Conservation (phyloP, 2,797 vertebrate species). For the Phataginus tricuspis region DNA sequence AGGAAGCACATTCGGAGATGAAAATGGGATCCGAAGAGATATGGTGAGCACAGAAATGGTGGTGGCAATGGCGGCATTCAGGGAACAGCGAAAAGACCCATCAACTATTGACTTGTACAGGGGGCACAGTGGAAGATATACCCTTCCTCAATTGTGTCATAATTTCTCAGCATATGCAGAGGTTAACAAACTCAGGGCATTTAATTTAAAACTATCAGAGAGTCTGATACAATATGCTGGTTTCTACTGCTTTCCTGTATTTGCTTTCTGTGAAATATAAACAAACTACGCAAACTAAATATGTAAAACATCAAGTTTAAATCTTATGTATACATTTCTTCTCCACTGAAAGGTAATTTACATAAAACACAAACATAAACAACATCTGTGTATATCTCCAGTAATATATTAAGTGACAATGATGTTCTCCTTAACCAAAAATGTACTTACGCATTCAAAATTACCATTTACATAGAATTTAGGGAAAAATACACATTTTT, state of each 20-base stretch:
- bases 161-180: neutral
- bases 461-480: constrained; percentile 63
- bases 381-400: constrained; percentile 74
- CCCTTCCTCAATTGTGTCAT: neutral
- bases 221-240: neutral
- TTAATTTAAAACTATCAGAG: constrained; percentile 38
- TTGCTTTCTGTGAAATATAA: constrained; percentile 67
- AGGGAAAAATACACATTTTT: constrained; percentile 26
- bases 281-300: constrained; percentile 63
- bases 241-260: constrained; percentile 55
- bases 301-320: constrained; percentile 68
- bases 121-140: rapidly evolving
- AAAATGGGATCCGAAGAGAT: neutral
- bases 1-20: neutral
- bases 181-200: neutral
- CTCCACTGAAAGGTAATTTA: constrained; percentile 72
- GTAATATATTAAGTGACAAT: constrained; percentile 75
- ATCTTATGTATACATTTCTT: constrained; percentile 73
- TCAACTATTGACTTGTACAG: rapidly evolving
- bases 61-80: neutral
- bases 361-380: constrained; percentile 77
- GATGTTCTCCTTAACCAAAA: constrained; percentile 73
- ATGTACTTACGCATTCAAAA: constrained; percentile 73
- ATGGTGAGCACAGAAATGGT: neutral
- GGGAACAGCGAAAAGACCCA: neutral